Evolutionary conservation across 2,888 invertebrate genomes (phyloP), one percentile per base, ranked within the genome.

Genomic region (Enchytraeus crypticus): DNA sequence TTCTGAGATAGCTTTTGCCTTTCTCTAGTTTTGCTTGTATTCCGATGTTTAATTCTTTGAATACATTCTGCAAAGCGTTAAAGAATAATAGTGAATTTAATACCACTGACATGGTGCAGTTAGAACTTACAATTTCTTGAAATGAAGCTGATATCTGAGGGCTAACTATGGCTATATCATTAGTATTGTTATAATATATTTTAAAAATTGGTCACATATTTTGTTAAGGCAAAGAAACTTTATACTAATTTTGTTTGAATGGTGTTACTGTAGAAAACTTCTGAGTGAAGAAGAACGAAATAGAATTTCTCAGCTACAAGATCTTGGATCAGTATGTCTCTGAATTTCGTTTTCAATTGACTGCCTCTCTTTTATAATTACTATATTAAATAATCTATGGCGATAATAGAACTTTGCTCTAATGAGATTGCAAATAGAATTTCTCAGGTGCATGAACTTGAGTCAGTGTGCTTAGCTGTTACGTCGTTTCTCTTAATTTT

Each of bases 251-350:
- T 14, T 1, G 5, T 23, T 49, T 49, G 18, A 23, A 49, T 23
- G 26, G 0, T 23, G 49, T 27, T 49, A n/a, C 29, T 5, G 26
- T 73, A 92, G 91, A 66, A 88, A 88, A 55, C 85, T 93, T 61
- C 93, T 89, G 86, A 91, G 93, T 66, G 85, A 88, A 70, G 88
- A 92, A 69, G 95, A 95, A 75, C 90, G 90, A 74, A 89, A 90
- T 72, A 82, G 90, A 47, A 82, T 93, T 30, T 90, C 91, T 76
- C 90, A 91, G 78, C 85, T 95, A 33, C 85, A 91, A 14, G 90
- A 90, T 1, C 86, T 93, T 81, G 92, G 92, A 0, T 89, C 92
- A 76, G 83, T 76, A 70, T 67, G 60, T 30, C 14, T 8, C n/a
- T 23, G 21, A 26, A 8, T 21, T 18, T 54, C n/a, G n/a, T 57